Conservation (phyloP, 2,888 invertebrate genomes). For the Tribolium freemani region DNA sequence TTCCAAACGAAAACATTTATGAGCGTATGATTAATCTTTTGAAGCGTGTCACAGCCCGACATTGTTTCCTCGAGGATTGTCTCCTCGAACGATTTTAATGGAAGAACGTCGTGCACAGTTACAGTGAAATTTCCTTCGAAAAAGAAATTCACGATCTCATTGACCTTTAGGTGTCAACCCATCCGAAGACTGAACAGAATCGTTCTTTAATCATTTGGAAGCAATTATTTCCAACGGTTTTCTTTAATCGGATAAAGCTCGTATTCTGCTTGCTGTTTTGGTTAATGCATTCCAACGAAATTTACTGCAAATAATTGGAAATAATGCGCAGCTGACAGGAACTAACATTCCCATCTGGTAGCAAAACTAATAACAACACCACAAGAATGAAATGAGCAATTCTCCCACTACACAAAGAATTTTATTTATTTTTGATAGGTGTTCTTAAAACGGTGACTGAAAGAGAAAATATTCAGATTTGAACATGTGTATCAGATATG, state of each 20-base stretch:
- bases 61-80: too few relatives aligned
- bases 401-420: background rate
- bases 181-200: conserved; percentile 44
- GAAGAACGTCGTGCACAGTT: conserved; percentile 41
- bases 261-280: background rate
- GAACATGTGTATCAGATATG: conserved; percentile 27
- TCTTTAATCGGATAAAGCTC: conserved; percentile 7
- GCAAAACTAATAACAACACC: background rate
- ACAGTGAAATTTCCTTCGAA: conserved; percentile 39
- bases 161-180: conserved; percentile 48
- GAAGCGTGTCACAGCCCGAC: background rate
- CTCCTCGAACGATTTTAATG: conserved; percentile 35
- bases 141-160: conserved; percentile 47
- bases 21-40: background rate
- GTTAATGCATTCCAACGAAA: background rate
- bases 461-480: conserved; percentile 1
- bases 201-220: conserved; percentile 26
- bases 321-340: background rate
- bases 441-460: too few relatives aligned
- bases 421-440: background rate
- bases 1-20: background rate
- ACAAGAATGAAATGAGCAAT: background rate
- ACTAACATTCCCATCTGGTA: background rate
- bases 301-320: background rate
- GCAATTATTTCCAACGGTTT: conserved; percentile 16